A percentile compares a stretch with the other conserved stretches of the same genome.
Evolutionary conservation across 2,888 invertebrate species (phyloP).

Genomic region (Drosophila robusta): DNA sequence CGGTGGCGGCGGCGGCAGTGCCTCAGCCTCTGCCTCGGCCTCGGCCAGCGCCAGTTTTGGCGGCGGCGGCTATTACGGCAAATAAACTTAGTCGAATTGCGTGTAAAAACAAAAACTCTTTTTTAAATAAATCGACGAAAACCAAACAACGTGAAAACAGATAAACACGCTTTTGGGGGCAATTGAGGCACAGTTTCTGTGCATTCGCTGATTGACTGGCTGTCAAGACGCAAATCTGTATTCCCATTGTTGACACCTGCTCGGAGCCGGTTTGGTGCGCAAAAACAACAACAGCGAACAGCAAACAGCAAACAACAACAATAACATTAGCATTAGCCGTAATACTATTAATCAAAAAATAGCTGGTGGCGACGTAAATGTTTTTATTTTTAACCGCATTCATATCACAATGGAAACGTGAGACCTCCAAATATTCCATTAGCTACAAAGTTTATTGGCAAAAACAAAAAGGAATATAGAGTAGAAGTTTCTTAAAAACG

Average conservation of each 20-base stretch:
- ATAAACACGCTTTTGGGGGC: neutral
- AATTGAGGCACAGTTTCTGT: neutral
- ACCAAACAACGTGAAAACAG: constrained; percentile 14
- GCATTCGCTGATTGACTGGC: no score
- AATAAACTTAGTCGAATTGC: constrained; percentile 21
- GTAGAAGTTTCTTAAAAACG: neutral
- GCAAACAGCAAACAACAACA: constrained; percentile 5
- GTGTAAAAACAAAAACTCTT: constrained; percentile 23
- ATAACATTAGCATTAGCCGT: neutral
- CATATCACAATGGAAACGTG: constrained; percentile 1
- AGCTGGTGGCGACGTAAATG: neutral
- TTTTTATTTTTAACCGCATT: constrained; percentile 1
- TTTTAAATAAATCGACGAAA: neutral
- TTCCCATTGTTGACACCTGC: constrained; percentile 14
- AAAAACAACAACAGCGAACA: neutral
- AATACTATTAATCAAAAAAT: constrained; percentile 20
- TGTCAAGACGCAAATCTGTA: constrained; percentile 8
- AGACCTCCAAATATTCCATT: constrained; percentile 8
- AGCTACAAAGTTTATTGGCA: neutral
- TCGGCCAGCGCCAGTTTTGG: constrained; percentile 12
- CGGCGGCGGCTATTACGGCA: constrained; percentile 32
- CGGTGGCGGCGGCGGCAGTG: constrained; percentile 18
- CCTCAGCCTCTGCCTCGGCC: neutral
- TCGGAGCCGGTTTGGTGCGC: constrained; percentile 5
- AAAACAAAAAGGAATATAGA: neutral